These are phyloP conservation scores for Leptinotarsa lineolata DNA, from an alignment of 1,140 invertebrate genomes.

Conservation along the genomic window DNA sequence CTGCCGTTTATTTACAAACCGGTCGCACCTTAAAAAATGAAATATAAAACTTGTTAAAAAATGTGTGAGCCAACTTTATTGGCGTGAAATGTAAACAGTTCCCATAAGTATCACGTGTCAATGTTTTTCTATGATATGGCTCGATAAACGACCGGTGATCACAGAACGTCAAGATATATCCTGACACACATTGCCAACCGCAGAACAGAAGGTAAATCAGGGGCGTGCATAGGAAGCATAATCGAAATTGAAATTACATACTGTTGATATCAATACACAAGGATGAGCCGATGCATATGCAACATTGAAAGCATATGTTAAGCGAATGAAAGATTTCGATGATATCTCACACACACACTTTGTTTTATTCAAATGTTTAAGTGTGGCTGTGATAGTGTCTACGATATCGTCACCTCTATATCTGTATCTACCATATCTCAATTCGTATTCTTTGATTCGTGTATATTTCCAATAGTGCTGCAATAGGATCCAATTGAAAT, in stretches of 20 bases:
- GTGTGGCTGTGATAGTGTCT: too few relatives aligned
- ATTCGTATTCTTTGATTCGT: too few relatives aligned
- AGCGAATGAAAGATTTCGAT: too few relatives aligned
- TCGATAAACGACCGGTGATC: slow-evolving; percentile 10
- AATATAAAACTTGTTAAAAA: slow-evolving; percentile 14
- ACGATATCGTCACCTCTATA: too few relatives aligned
- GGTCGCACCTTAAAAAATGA: slow-evolving; percentile 19
- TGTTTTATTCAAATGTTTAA: too few relatives aligned
- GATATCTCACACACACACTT: too few relatives aligned
- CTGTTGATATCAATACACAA: too few relatives aligned
- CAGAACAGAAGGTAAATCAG: background rate
- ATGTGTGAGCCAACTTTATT: slow-evolving; percentile 16
- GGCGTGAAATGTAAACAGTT: slow-evolving; percentile 9
- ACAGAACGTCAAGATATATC: background rate
- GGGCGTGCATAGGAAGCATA: background rate
- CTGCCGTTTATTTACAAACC: background rate
- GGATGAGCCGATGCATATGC: too few relatives aligned
- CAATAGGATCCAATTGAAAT: too few relatives aligned
- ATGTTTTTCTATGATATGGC: slow-evolving; percentile 19
- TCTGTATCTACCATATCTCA: too few relatives aligned
- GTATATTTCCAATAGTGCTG: too few relatives aligned
- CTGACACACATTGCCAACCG: background rate
- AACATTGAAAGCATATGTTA: too few relatives aligned
- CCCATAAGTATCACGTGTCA: slow-evolving; percentile 25
- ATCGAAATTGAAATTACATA: background rate